Evolutionary conservation across 2,797 vertebrate genomes (phyloP).

Genomic region (Pseudochirops cupreus): DNA sequence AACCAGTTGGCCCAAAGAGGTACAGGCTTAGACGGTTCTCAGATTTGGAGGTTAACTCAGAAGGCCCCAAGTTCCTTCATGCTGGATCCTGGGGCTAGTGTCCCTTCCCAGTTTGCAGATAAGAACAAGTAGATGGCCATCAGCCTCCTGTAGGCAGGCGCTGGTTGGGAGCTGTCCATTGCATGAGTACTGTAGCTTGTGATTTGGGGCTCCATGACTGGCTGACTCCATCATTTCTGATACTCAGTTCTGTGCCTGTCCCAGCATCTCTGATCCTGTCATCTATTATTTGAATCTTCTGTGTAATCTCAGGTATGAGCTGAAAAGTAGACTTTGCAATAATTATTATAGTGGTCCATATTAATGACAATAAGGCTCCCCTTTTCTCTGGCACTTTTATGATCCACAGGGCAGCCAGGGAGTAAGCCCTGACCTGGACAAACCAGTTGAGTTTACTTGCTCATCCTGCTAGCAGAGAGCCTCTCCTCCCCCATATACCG

Average conservation of each 20-base stretch:
- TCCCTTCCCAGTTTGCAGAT: background rate
- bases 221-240: background rate
- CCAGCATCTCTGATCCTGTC: background rate
- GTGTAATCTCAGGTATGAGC: background rate
- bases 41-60: background rate
- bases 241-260: too few species aligned
- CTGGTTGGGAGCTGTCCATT: background rate
- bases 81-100: background rate
- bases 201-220: background rate
- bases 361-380: background rate
- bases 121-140: background rate
- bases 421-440: background rate
- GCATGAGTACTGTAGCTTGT: background rate
- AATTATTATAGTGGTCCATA: background rate
- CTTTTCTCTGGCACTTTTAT: background rate
- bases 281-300: background rate
- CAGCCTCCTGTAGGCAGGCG: too few species aligned
- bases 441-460: background rate
- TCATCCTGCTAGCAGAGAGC: background rate
- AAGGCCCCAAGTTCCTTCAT: background rate
- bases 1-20: background rate
- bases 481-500: too few species aligned
- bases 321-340: background rate
- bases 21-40: background rate
- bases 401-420: background rate